Evolutionary conservation across 2,888 invertebrate genomes (phyloP), one percentile per base, ranked within the genome.

Genomic region (Lithophane semibrunnea): DNA sequence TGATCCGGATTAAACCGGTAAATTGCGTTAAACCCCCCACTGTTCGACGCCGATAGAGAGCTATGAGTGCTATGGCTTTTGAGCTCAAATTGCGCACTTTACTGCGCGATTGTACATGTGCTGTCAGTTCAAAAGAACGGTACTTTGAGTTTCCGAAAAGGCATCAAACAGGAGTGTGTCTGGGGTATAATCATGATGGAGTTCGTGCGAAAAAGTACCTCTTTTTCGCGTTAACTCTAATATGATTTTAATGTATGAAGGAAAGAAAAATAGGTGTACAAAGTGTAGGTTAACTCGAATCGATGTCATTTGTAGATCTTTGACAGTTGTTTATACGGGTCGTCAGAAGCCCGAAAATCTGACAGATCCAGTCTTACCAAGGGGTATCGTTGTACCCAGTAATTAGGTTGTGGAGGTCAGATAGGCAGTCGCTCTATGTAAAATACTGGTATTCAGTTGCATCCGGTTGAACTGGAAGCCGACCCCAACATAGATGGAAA

Each of bases 21-120:
- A 92, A 92, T 92, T 92, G 92, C 88, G 90, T 91, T 92, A 91
- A 92, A 86, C 86, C 74, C 73, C 84, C 82, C 90, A 86, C 85
- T 92, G 93, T 90, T 89, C 88, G 81, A 86, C 87, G 86, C 86
- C 89, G 92, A 93, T 93, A 93, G 91, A 87, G 87, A 88, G 87
- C 88, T 85, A 83, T 87, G 87, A 88, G 87, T 85, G 82, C 80
- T 73, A 83, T 84, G 82, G 87, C 88, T 88, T 86, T 88, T 85
- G 86, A 86, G 82, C 84, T 86, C 65, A 84, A 85, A 79, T 85
- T 90, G 89, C 79, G 80, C 90, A 91, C 89, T 91, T 89, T 88
- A 80, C 75, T 80, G 54, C 75, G 79, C 80, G 80, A 83, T 84
- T 88, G 86, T 86, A 86, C 84, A 65, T 86, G 86, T 88, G 87